A percentile compares a stretch with the other conserved stretches of the same genome.
Evolutionary conservation across 2,797 vertebrate genomes (phyloP).

Genomic region (Rhabdophis nuchalis): DNA sequence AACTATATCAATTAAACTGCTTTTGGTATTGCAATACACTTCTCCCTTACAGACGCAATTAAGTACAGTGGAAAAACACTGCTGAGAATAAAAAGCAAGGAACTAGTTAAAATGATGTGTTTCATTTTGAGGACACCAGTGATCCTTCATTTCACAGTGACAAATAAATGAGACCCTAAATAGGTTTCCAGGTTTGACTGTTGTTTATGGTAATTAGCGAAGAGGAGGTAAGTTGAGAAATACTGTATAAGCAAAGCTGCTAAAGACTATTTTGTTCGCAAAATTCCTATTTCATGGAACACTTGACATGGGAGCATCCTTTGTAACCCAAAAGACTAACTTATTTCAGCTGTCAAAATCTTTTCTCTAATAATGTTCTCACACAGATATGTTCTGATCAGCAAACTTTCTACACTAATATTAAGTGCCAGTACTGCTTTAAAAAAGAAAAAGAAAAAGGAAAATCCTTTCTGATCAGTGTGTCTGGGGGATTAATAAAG

Average conservation of each 20-base stretch:
- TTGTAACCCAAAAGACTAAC: background rate
- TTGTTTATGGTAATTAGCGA: background rate
- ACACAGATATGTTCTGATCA: conserved; percentile 21
- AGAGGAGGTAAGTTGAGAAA: background rate
- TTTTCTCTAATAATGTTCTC: conserved; percentile 48
- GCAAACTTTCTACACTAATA: background rate
- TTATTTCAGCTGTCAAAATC: background rate
- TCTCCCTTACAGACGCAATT: background rate
- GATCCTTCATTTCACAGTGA: background rate
- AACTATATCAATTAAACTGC: background rate
- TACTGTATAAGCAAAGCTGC: background rate
- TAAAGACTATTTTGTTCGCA: background rate
- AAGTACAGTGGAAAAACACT: background rate
- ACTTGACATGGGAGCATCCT: background rate
- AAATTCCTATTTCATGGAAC: background rate
- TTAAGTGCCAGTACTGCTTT: background rate
- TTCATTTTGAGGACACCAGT: background rate
- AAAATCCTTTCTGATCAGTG: background rate
- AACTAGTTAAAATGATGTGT: background rate
- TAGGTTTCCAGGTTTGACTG: background rate
- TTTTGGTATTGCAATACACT: background rate
- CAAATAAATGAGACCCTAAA: background rate
- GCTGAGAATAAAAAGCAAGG: background rate
- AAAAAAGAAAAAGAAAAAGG: background rate
- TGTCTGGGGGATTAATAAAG: no score